These are phyloP conservation scores for Oedothorax gibbosus DNA, from an alignment of 1,140 invertebrate species.

Conservation along the genomic window DNA sequence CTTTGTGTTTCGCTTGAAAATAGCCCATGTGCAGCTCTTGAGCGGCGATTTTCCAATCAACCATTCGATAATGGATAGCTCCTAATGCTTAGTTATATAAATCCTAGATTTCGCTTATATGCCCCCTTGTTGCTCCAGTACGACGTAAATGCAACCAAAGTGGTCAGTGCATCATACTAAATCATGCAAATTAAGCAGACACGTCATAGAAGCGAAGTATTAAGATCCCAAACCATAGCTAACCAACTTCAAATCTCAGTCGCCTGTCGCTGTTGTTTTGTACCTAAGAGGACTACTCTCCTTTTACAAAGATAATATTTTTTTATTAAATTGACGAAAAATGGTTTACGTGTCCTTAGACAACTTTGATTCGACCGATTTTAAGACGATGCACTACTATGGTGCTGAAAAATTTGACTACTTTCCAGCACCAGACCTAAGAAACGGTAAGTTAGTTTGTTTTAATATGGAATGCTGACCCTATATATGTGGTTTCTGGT, in stretches of 20 bases:
- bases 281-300: not conserved
- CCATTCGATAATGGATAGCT: no score
- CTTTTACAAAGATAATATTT: not conserved
- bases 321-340: not conserved
- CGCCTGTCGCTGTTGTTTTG: not conserved
- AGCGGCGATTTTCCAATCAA: no score
- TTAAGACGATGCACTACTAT: not conserved
- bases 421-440: not conserved
- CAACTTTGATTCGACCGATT: not conserved
- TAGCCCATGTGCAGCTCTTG: no score
- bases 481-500: no score
- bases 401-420: constrained; percentile 13
- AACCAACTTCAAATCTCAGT: not conserved
- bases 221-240: not conserved
- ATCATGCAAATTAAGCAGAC: not conserved
- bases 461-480: no score
- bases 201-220: constrained; percentile 13
- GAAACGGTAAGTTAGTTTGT: no score
- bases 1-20: no score
- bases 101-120: no score
- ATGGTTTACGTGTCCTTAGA: not conserved
- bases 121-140: no score
- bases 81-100: no score
- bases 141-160: no score
- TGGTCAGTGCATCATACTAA: no score